Evolutionary conservation across 2,113 vertebrate species (phyloP).

Genomic region (Carlito syrichta): DNA sequence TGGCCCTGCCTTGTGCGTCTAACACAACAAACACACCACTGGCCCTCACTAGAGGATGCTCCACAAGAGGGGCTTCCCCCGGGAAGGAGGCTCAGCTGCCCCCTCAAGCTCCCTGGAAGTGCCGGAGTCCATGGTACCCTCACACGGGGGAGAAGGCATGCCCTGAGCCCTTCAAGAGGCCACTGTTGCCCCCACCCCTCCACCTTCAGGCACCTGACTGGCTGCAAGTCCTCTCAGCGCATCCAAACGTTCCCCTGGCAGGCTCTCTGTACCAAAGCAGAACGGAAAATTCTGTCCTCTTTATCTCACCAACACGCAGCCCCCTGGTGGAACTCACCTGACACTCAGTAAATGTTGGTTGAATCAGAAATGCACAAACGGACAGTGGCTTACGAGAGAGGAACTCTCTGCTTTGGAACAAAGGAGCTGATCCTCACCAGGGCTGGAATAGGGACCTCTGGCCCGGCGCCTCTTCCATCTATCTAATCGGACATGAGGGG

Average conservation of each 20-base stretch:
- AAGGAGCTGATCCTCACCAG: not conserved
- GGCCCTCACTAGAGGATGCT: accelerated
- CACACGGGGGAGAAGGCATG: accelerated
- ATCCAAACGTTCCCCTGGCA: accelerated
- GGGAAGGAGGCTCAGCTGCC: not conserved
- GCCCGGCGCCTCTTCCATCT: not conserved
- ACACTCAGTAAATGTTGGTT: not conserved
- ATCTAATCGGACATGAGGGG: accelerated
- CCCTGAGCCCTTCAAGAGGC: not conserved
- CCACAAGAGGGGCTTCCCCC: not conserved
- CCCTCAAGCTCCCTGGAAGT: too few species aligned
- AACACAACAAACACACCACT: accelerated
- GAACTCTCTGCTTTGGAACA: not conserved
- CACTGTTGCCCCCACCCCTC: too few species aligned
- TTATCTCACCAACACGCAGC: too few species aligned
- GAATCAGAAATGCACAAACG: not conserved
- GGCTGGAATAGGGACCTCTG: not conserved
- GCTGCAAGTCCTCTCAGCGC: accelerated
- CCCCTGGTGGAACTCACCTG: accelerated
- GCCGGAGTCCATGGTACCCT: too few species aligned
- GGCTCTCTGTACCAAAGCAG: not conserved
- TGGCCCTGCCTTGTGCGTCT: accelerated
- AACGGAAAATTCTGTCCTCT: not conserved
- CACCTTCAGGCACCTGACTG: not conserved
- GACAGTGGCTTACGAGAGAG: not conserved